Evolutionary conservation across 2,113 vertebrate genomes (phyloP), one percentile per base, ranked within the genome.

Genomic region (Dromaius novaehollandiae): DNA sequence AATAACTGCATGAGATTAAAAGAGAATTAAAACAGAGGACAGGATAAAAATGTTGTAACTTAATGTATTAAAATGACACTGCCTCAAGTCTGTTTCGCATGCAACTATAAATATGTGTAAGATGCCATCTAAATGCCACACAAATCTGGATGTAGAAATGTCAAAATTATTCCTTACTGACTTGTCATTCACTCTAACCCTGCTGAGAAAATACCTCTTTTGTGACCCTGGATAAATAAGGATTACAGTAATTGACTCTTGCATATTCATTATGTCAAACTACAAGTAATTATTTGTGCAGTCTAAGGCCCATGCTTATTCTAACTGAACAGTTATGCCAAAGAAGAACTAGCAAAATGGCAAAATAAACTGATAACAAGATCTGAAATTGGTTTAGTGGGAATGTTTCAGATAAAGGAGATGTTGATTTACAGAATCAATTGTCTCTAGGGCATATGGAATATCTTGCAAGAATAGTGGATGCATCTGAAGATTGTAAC

Each of bases 281-380:
- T 68, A 65, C 4, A 13, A 50, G 60, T 60, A 91, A 34, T 88
- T 80, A 51, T 64, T 84, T 82, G 12, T 48, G 40, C 34, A 66
- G 6, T 80, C n/a, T 48, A 68, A 95, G 50, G 71, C 28, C 53
- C 26, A 48, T 60, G 4, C 7, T 88, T 81, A 77, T 75, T 69
- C n/a, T 55, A 86, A 48, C 12, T n/a, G 80, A 88, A 89, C 9
- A 13, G 16, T 55, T 88, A 73, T 26, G 3, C 20, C 32, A 92
- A 93, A 88, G 50, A 42, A 94, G 34, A 80, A 8, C 19, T 46
- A 76, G 13, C 3, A 69, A 94, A 78, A 87, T 46, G 50, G 12
- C 32, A 85, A 96, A 86, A 88, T 68, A 78, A 75, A 64, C 60
- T 61, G 48, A 79, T 94, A 96, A 92, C 73, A 86, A 46, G 34